Evolutionary conservation across 2,888 invertebrate genomes (phyloP).

Genomic region (Spialia ferax): DNA sequence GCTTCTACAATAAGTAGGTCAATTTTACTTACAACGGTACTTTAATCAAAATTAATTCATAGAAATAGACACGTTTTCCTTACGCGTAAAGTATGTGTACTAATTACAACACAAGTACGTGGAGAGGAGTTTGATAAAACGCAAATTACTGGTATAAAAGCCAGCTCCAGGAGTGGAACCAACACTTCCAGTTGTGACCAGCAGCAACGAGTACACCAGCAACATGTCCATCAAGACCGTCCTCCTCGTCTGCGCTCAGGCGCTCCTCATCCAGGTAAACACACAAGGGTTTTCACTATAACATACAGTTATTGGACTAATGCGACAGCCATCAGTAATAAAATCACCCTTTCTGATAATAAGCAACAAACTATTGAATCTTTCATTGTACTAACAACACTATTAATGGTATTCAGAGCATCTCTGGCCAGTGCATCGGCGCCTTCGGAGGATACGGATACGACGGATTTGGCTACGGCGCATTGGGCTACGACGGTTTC

Average conservation of each 20-base stretch:
- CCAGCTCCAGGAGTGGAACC: neutral
- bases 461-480: neutral
- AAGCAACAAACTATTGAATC: no score
- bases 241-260: conserved; percentile 47
- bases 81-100: neutral
- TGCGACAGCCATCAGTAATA: neutral
- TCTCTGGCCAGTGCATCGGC: neutral
- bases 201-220: neutral
- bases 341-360: neutral
- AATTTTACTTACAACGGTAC: no score
- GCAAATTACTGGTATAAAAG: neutral
- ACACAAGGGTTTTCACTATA: neutral
- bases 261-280: conserved; percentile 51
- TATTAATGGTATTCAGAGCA: neutral
- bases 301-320: neutral
- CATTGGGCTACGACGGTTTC: no score
- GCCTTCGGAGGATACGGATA: neutral
- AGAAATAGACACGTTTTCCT: neutral
- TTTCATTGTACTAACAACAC: neutral
- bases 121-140: neutral
- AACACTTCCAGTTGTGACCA: neutral
- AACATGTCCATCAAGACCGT: conserved; percentile 54
- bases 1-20: no score
- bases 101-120: neutral
- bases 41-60: neutral